These are phyloP conservation scores for Neolamprologus falcicula DNA, from an alignment of 2,113 vertebrate species.

Conservation along the genomic window DNA sequence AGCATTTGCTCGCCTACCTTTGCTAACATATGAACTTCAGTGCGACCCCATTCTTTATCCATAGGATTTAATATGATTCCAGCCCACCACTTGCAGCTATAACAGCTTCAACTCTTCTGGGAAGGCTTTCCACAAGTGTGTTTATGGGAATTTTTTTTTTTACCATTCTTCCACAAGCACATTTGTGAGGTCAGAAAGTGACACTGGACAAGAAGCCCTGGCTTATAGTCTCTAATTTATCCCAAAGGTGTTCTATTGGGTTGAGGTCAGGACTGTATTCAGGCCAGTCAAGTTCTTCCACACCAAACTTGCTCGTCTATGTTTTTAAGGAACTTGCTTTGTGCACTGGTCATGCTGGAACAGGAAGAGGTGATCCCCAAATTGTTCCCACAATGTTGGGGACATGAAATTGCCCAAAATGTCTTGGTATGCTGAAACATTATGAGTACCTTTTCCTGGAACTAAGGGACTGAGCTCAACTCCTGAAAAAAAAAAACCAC, in stretches of 20 bases:
- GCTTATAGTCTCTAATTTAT: neutral
- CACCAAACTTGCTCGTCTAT: neutral
- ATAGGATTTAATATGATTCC: neutral
- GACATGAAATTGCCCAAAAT: neutral
- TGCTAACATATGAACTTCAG: neutral
- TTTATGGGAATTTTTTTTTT: neutral
- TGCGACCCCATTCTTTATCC: accelerated
- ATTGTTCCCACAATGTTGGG: neutral
- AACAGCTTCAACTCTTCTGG: neutral
- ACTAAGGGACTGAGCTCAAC: neutral
- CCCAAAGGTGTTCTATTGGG: neutral
- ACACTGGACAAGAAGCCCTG: neutral
- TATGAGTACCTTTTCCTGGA: neutral
- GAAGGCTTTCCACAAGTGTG: neutral
- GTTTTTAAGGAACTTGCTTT: neutral
- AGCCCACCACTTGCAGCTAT: neutral
- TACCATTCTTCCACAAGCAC: neutral
- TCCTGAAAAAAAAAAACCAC: accelerated
- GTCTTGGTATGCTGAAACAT: neutral
- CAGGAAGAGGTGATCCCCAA: neutral
- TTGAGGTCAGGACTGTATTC: neutral
- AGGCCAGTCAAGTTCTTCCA: neutral
- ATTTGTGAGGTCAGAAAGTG: neutral
- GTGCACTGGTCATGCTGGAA: neutral
- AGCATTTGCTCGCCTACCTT: neutral